These are phyloP conservation scores for Eremobia ochroleuca DNA, from an alignment of 2,888 invertebrate genomes.

Conservation along the genomic window DNA sequence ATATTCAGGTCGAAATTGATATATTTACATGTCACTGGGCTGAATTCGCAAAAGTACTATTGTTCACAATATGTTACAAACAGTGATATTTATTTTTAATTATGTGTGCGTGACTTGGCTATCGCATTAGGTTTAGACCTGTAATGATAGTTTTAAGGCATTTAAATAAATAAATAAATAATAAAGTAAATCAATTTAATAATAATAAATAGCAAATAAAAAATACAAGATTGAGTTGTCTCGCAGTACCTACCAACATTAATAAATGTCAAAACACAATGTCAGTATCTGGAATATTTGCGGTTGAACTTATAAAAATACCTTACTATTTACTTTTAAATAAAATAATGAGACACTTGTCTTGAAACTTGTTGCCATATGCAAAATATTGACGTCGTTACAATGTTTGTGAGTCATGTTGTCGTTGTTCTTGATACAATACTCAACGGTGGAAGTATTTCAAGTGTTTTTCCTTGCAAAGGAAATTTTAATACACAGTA, in stretches of 20 bases:
- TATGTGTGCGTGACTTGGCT: no score
- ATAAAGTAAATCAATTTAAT: neutral
- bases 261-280: conserved; percentile 34
- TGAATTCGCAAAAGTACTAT: no score
- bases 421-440: conserved; percentile 34
- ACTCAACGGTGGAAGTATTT: conserved; percentile 17
- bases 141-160: no score
- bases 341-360: conserved; percentile 40
- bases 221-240: conserved; percentile 35
- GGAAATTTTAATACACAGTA: neutral
- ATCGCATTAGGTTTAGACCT: no score
- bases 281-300: conserved; percentile 29
- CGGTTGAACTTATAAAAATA: conserved; percentile 37
- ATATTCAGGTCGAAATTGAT: no score
- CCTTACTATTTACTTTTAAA: conserved; percentile 31
- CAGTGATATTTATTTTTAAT: no score
- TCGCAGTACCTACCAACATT: neutral
- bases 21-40: no score
- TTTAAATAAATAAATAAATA: no score
- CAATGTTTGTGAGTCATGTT: conserved; percentile 29
- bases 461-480: conserved; percentile 24
- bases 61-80: no score
- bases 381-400: conserved; percentile 32
- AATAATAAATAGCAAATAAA: conserved; percentile 8
- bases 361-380: conserved; percentile 35